A percentile compares a stretch with the other conserved stretches of the same genome.
Evolutionary conservation across 2,888 invertebrate genomes (phyloP).

Genomic region (Hypomecis punctinalis): DNA sequence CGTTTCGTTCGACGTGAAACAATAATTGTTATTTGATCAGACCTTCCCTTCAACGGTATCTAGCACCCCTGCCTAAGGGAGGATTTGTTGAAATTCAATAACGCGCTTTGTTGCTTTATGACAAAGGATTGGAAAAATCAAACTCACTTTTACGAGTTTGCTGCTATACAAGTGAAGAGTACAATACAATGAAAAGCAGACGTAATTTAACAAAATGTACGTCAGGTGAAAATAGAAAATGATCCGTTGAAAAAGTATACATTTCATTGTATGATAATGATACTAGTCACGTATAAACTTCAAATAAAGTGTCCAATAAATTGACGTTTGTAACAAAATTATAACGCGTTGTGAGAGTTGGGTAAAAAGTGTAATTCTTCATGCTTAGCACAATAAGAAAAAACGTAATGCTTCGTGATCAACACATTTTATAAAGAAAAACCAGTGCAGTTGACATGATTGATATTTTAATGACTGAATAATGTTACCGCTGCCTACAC

Average conservation of each 20-base stretch:
- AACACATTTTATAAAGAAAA: slow-evolving; percentile 30
- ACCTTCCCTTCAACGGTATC: slow-evolving; percentile 53
- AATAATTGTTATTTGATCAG: slow-evolving; percentile 52
- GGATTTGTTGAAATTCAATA: slow-evolving; percentile 67
- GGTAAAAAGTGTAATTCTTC: slow-evolving; percentile 21
- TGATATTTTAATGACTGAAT: slow-evolving; percentile 14
- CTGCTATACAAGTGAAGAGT: slow-evolving; percentile 21
- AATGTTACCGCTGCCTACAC: slow-evolving; percentile 7
- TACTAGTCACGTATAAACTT: slow-evolving; percentile 42
- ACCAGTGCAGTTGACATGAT: slow-evolving; percentile 9
- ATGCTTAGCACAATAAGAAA: slow-evolving; percentile 23
- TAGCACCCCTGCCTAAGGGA: slow-evolving; percentile 49
- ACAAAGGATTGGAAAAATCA: slow-evolving; percentile 56
- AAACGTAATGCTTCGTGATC: slow-evolving; percentile 1
- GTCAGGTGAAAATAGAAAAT: slow-evolving; percentile 21
- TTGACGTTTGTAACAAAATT: slow-evolving; percentile 21
- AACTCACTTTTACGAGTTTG: slow-evolving; percentile 46
- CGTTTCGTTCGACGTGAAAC: slow-evolving; percentile 32
- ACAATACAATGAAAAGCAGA: slow-evolving; percentile 10
- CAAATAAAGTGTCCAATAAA: slow-evolving; percentile 32
- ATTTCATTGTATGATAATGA: slow-evolving; percentile 43
- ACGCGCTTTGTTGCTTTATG: slow-evolving; percentile 61
- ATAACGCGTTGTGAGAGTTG: slow-evolving; percentile 38
- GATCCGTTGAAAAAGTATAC: slow-evolving; percentile 33
- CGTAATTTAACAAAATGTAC: slow-evolving; percentile 8